Evolutionary conservation across 2,797 vertebrate genomes (phyloP).

Genomic region (Mionectes olivaceus): DNA sequence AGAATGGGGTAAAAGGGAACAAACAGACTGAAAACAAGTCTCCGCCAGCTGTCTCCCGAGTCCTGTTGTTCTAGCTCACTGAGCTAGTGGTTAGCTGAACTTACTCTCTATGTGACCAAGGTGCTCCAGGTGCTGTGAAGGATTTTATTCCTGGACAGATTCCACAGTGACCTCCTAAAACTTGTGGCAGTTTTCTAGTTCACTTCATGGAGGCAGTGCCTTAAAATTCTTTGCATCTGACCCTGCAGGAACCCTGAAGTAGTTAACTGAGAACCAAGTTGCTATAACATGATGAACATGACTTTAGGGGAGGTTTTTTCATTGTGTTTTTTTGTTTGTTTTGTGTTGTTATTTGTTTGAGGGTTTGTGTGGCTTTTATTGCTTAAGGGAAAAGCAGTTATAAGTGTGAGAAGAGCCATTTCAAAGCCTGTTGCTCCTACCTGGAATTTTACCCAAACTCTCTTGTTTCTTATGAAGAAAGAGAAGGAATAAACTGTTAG

Average conservation of each 20-base stretch:
- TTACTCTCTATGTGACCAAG: not conserved
- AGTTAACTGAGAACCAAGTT: not conserved
- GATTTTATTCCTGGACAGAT: not conserved
- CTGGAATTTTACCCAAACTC: not conserved
- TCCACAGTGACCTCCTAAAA: not conserved
- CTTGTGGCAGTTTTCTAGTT: not conserved
- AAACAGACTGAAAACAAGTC: not conserved
- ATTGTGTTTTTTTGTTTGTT: not conserved
- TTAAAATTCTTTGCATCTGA: not conserved
- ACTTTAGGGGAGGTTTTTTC: fast-evolving
- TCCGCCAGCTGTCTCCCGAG: not conserved
- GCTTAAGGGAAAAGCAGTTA: not conserved
- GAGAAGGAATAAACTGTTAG: not conserved
- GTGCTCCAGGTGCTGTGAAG: not conserved
- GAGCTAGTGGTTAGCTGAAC: not conserved
- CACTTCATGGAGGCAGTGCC: not conserved
- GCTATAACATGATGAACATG: not conserved
- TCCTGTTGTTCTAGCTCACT: not conserved
- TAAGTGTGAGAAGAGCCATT: not conserved
- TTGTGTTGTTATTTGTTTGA: not conserved
- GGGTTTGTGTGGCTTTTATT: not conserved
- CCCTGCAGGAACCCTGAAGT: not conserved
- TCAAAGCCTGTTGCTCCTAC: not conserved
- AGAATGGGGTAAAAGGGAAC: not conserved
- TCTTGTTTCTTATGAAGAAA: not conserved